phyloP scores from a whole-genome alignment of 1,140 invertebrate genomes.

The Bradysia coprophila region DNA sequence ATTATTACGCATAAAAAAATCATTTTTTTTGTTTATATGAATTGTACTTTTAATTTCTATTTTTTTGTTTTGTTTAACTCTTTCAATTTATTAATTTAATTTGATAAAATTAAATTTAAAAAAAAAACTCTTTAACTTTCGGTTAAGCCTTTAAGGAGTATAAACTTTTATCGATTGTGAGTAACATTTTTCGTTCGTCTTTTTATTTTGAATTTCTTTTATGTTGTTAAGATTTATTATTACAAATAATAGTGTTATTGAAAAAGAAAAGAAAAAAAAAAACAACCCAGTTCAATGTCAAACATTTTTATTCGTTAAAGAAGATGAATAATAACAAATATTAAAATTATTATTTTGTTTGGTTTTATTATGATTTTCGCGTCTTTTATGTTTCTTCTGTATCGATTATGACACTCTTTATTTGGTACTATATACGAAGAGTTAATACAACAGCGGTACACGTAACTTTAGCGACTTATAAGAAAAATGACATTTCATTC shows the following conservation, averaged over 20 bases:
- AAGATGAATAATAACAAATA: background rate
- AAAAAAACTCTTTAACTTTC: background rate
- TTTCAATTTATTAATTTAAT: background rate
- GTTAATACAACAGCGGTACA: no score
- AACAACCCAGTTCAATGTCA: background rate
- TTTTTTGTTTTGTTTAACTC: no score
- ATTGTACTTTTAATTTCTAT: no score
- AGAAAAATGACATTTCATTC: no score
- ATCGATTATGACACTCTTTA: background rate
- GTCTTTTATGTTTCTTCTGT: background rate
- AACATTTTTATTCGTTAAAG: slow-evolving; percentile 1
- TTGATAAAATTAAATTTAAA: background rate
- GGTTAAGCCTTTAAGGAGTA: background rate
- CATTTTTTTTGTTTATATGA: no score
- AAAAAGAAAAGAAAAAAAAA: background rate
- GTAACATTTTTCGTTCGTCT: background rate
- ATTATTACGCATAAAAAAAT: no score
- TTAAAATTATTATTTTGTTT: background rate
- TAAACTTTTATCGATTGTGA: background rate
- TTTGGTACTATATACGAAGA: no score
- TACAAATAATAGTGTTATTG: background rate
- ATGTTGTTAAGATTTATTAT: background rate
- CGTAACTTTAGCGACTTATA: no score
- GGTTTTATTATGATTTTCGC: background rate
- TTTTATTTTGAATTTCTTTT: background rate